Conservation (phyloP, 1,140 invertebrate species). For the Listronotus bonariensis region DNA sequence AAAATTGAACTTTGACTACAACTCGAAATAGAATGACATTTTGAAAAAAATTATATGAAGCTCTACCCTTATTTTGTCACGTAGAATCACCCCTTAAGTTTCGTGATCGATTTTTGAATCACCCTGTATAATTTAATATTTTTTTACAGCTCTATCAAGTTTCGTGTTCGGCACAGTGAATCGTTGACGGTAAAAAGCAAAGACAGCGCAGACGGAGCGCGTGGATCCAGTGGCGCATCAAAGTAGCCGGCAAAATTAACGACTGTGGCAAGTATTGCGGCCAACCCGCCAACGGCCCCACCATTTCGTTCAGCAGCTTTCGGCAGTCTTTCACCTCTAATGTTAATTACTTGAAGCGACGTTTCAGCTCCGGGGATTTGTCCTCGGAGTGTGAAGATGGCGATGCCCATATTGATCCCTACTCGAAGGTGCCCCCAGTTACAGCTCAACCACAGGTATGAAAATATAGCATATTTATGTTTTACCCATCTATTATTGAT, state of each 20-base stretch:
- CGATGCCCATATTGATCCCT: slow-evolving; percentile 69
- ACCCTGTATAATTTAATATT: no score
- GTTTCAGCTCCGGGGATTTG: slow-evolving; percentile 91
- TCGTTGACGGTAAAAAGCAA: not conserved
- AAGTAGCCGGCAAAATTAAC: slow-evolving; percentile 59
- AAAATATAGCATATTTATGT: no score
- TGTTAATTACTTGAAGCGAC: slow-evolving; percentile 96
- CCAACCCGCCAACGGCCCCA: slow-evolving; percentile 66
- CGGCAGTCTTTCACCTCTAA: slow-evolving; percentile 92
- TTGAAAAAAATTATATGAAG: no score
- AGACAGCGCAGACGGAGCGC: slow-evolving; percentile 18
- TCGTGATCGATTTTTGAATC: no score
- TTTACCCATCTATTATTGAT: no score
- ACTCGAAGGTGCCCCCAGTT: slow-evolving; percentile 58
- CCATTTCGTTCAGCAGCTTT: slow-evolving; percentile 97
- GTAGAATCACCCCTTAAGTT: no score
- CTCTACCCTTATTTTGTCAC: no score
- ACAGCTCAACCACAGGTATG: slow-evolving; percentile 53
- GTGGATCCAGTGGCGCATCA: not conserved
- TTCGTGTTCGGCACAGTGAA: not conserved
- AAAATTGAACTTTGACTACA: no score
- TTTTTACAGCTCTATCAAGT: not conserved
- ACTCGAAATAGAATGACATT: no score
- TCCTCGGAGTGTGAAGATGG: slow-evolving; percentile 84
- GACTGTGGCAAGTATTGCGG: slow-evolving; percentile 65